Percentiles rank a stretch among this genome's conserved stretches.
Conservation (phyloP, 2,888 invertebrate species). For the Nomada ferruginata region DNA sequence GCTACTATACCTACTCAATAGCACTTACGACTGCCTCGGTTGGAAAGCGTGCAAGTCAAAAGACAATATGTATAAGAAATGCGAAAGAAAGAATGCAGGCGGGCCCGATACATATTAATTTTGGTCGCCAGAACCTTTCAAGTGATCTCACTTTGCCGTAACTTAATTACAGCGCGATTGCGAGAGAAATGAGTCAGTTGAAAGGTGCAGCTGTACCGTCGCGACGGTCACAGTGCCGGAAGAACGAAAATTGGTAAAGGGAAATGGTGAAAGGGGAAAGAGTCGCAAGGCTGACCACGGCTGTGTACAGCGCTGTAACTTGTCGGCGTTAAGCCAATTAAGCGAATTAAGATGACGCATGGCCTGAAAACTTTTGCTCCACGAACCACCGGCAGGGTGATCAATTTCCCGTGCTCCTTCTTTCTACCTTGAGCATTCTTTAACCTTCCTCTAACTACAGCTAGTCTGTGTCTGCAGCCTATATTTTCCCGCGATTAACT, state of each 20-base stretch:
- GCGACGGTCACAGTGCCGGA: background rate
- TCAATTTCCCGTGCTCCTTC: conserved; percentile 69
- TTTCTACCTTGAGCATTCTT: conserved; percentile 34
- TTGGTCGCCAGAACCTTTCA: conserved; percentile 52
- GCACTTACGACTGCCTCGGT: background rate
- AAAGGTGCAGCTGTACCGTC: background rate
- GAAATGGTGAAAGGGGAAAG: background rate
- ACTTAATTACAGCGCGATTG: conserved; percentile 8
- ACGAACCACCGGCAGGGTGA: conserved; percentile 59
- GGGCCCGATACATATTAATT: conserved; percentile 29
- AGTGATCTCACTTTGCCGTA: conserved; percentile 57
- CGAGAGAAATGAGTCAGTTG: conserved; percentile 1
- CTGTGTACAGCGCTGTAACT: conserved; percentile 66
- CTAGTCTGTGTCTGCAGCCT: conserved; percentile 11
- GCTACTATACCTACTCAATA: no score
- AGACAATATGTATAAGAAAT: background rate
- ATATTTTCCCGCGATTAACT: conserved; percentile 14
- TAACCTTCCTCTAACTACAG: conserved; percentile 32
- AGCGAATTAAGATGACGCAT: conserved; percentile 82
- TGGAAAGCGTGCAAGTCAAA: background rate
- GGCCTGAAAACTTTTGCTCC: conserved; percentile 76
- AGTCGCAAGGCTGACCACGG: conserved; percentile 45
- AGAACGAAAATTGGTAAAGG: background rate
- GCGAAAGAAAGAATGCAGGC: conserved; percentile 34
- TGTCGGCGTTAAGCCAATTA: conserved; percentile 80